Conservation (phyloP, 92 coral and sea anemone genomes). For the Scolanthus callimorphus region DNA sequence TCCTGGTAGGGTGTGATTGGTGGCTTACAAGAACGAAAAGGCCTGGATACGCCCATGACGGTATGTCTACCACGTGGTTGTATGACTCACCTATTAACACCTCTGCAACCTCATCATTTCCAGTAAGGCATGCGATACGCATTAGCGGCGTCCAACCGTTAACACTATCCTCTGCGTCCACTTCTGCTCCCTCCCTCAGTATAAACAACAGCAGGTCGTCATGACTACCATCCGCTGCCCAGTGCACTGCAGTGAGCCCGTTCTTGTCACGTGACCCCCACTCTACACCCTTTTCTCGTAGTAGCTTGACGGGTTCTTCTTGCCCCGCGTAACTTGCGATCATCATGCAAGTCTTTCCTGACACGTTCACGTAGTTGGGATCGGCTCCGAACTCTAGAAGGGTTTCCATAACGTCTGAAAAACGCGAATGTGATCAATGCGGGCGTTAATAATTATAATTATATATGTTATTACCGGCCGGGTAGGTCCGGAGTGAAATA, state of each 20-base stretch:
- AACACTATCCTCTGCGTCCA: slow-evolving; percentile 63
- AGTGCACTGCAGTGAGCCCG: slow-evolving; percentile 97
- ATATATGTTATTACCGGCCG: too few relatives aligned
- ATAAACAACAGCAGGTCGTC: slow-evolving; percentile 85
- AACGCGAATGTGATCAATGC: background rate
- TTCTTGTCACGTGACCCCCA: slow-evolving; percentile 89
- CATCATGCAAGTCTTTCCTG: slow-evolving; percentile 88
- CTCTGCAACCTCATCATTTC: slow-evolving; percentile 87
- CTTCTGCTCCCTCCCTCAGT: slow-evolving; percentile 72
- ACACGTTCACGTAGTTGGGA: slow-evolving; percentile 62
- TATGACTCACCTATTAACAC: slow-evolving; percentile 46
- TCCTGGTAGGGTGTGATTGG: too few relatives aligned
- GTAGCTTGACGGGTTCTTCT: slow-evolving; percentile 66
- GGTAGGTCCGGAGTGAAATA: too few relatives aligned
- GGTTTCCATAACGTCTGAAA: slow-evolving; percentile 69
- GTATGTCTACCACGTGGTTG: too few relatives aligned
- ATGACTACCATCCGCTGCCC: slow-evolving; percentile 99
- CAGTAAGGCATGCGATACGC: slow-evolving; percentile 92
- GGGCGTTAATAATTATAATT: background rate
- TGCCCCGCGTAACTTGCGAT: slow-evolving; percentile 89
- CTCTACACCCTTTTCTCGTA: slow-evolving; percentile 70
- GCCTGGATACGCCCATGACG: too few relatives aligned
- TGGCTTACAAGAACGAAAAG: too few relatives aligned
- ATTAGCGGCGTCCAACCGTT: slow-evolving; percentile 95
- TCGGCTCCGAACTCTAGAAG: slow-evolving; percentile 89